Evolutionary conservation across 2,888 invertebrate genomes (phyloP).

Genomic region (Scotopteryx bipunctaria): DNA sequence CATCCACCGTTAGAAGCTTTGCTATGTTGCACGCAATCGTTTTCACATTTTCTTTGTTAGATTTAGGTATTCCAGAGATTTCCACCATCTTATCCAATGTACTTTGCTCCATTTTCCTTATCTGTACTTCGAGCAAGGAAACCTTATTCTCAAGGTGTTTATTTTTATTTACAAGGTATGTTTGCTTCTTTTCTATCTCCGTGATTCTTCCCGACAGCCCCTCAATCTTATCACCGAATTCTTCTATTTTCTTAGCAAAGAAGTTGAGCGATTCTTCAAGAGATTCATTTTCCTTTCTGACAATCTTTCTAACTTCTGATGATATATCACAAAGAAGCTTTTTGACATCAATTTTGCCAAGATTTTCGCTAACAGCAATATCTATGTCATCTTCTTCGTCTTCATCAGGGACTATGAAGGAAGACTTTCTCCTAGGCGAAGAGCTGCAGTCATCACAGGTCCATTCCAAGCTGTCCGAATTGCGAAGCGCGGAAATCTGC

Average conservation of each 20-base stretch:
- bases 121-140: background rate
- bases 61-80: slow-evolving; percentile 1
- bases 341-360: background rate
- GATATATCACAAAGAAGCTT: slow-evolving; percentile 1
- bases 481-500: background rate
- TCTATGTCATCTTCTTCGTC: background rate
- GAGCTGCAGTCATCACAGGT: background rate
- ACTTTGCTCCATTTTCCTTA: background rate
- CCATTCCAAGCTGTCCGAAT: background rate
- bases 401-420: background rate
- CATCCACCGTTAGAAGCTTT: background rate
- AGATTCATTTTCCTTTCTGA: slow-evolving; percentile 1
- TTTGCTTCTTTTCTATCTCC: background rate
- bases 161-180: background rate
- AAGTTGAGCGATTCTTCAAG: background rate
- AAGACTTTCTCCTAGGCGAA: background rate
- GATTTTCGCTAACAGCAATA: background rate
- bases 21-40: background rate
- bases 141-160: background rate
- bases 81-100: background rate
- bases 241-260: background rate
- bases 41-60: background rate
- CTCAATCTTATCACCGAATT: background rate
- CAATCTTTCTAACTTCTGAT: background rate
- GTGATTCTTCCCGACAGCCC: background rate